Evolutionary conservation across 2,113 vertebrate species (phyloP).

Genomic region (Lucifuga dentata): DNA sequence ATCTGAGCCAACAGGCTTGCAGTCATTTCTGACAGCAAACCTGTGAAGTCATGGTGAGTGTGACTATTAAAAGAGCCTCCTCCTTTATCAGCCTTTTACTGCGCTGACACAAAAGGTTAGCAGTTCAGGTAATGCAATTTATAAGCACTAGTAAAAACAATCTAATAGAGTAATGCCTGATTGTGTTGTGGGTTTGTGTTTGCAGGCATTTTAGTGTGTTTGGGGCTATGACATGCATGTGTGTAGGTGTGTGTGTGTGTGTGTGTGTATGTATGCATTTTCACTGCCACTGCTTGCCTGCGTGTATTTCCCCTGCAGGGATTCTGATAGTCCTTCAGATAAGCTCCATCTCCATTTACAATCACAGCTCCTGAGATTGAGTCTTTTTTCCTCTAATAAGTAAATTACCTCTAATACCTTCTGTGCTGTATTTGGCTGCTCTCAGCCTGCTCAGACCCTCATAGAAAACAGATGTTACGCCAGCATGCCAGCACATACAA

Average conservation of each 20-base stretch:
- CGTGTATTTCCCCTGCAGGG: constrained; percentile 72
- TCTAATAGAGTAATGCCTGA: constrained; percentile 47
- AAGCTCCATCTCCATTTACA: constrained; percentile 83
- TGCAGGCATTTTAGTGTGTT: constrained; percentile 19
- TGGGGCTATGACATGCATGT: constrained; percentile 7
- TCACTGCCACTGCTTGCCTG: constrained; percentile 61
- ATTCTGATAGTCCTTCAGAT: constrained; percentile 74
- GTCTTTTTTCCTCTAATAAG: constrained; percentile 89
- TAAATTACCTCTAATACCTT: constrained; percentile 97
- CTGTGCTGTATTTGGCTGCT: constrained; percentile 91
- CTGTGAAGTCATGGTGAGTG: constrained; percentile 36
- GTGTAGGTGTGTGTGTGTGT: constrained; percentile 5
- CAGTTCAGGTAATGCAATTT: constrained; percentile 70
- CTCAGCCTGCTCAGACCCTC: constrained; percentile 87
- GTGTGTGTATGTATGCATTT: constrained; percentile 40
- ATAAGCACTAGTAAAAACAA: constrained; percentile 61
- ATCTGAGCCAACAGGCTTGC: constrained; percentile 28
- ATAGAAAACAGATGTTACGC: constrained; percentile 91
- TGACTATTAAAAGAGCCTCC: constrained; percentile 47
- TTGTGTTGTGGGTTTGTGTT: neutral
- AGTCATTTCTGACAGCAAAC: constrained; percentile 26
- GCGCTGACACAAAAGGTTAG: constrained; percentile 53
- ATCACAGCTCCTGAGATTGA: constrained; percentile 90
- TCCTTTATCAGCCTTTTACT: constrained; percentile 66
- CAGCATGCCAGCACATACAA: constrained; percentile 55